These are phyloP conservation scores for Eristalinus sepulchralis DNA, from an alignment of 2,888 invertebrate genomes.

Conservation along the genomic window DNA sequence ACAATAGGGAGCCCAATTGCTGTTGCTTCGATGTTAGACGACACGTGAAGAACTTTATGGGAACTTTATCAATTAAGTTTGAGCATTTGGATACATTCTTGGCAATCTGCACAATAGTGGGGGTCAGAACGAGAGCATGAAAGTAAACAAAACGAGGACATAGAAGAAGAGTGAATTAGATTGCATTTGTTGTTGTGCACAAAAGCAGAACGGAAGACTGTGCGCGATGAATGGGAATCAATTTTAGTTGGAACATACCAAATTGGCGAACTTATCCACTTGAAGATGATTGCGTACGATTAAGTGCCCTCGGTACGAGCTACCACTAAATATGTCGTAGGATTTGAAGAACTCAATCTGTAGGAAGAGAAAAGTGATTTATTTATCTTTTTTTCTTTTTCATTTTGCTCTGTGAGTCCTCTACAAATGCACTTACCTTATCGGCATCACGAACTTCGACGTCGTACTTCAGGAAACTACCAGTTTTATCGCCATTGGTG, in stretches of 20 bases:
- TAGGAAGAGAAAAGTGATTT: constrained; percentile 53
- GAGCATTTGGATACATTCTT: constrained; percentile 78
- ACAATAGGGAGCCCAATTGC: constrained; percentile 74
- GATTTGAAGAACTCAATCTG: constrained; percentile 80
- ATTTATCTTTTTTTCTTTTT: constrained; percentile 16
- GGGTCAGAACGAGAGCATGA: constrained; percentile 7
- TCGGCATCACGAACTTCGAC: constrained; percentile 81
- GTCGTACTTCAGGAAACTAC: constrained; percentile 79
- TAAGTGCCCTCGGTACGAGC: constrained; percentile 78
- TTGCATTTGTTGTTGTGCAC: constrained; percentile 18
- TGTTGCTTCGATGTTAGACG: constrained; percentile 77
- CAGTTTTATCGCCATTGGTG: constrained; percentile 78
- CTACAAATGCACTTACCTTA: constrained; percentile 75
- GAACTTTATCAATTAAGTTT: constrained; percentile 74
- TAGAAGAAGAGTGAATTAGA: not conserved
- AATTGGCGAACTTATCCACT: constrained; percentile 79
- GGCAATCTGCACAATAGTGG: constrained; percentile 75
- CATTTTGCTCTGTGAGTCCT: not conserved
- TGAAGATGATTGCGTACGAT: constrained; percentile 80
- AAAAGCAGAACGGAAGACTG: constrained; percentile 8
- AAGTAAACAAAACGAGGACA: not conserved
- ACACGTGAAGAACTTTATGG: constrained; percentile 78
- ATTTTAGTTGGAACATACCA: constrained; percentile 76
- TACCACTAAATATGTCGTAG: constrained; percentile 80
- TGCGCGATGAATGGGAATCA: constrained; percentile 37